phyloP scores from a whole-genome alignment of 1,140 invertebrate species.

The Argopecten irradians region DNA sequence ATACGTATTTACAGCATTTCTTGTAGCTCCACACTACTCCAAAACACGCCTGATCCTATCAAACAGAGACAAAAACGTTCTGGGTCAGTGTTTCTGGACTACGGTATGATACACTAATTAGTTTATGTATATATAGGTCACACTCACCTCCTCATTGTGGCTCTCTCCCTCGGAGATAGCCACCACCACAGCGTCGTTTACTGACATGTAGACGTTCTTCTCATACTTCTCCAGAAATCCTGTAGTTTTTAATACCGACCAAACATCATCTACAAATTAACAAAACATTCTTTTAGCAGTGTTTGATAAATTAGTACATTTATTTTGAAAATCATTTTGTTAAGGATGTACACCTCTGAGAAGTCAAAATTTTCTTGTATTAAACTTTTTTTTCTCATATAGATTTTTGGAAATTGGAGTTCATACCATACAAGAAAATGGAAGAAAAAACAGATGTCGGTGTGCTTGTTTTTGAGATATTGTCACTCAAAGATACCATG shows the following conservation, averaged over 20 bases:
- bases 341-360: too few species aligned
- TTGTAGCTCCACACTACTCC: background rate
- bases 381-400: too few species aligned
- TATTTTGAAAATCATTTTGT: background rate
- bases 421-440: too few species aligned
- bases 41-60: background rate
- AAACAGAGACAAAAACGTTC: background rate
- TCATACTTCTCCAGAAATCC: conserved; percentile 62
- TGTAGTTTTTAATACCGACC: conserved; percentile 57
- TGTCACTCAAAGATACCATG: too few species aligned
- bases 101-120: background rate
- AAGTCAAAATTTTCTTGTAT: too few species aligned
- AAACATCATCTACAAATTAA: conserved; percentile 58
- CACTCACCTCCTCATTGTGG: conserved; percentile 11
- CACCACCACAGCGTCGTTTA: conserved; percentile 62
- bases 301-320: background rate
- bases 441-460: too few species aligned
- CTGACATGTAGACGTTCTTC: conserved; percentile 61
- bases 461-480: too few species aligned
- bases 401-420: too few species aligned
- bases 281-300: background rate
- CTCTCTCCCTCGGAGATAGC: conserved; percentile 48
- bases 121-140: background rate
- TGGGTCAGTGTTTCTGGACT: background rate
- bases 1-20: background rate